Conservation (phyloP, 2,113 vertebrate genomes). For the Leucopsar rothschildi region DNA sequence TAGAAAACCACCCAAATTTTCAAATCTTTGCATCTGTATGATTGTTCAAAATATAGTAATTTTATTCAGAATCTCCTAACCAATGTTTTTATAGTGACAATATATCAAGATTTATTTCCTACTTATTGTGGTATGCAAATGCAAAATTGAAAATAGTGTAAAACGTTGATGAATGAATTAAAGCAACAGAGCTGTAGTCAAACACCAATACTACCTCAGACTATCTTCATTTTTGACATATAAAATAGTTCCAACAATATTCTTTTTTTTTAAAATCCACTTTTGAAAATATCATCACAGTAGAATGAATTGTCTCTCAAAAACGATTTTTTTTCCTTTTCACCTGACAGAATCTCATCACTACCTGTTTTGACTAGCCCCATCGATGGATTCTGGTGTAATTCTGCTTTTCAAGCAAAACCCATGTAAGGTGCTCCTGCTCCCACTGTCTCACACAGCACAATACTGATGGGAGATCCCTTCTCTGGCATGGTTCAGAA, state of each 20-base stretch:
- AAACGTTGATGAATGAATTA: neutral
- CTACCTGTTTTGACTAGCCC: neutral
- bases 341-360: neutral
- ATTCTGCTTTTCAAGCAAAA: neutral
- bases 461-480: neutral
- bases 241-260: neutral
- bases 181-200: neutral
- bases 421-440: accelerated
- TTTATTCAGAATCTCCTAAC: neutral
- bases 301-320: neutral
- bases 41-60: neutral
- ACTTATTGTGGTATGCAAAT: neutral
- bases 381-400: neutral
- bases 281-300: neutral
- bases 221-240: neutral
- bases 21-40: neutral
- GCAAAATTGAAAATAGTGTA: neutral
- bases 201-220: neutral
- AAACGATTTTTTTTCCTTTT: accelerated
- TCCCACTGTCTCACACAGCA: neutral
- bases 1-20: neutral
- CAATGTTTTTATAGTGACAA: neutral
- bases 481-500: neutral
- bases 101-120: neutral
- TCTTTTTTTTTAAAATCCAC: neutral